Evolutionary conservation across 2,888 invertebrate genomes (phyloP), one percentile per base, ranked within the genome.

Genomic region (Oxystoma pomonae): DNA sequence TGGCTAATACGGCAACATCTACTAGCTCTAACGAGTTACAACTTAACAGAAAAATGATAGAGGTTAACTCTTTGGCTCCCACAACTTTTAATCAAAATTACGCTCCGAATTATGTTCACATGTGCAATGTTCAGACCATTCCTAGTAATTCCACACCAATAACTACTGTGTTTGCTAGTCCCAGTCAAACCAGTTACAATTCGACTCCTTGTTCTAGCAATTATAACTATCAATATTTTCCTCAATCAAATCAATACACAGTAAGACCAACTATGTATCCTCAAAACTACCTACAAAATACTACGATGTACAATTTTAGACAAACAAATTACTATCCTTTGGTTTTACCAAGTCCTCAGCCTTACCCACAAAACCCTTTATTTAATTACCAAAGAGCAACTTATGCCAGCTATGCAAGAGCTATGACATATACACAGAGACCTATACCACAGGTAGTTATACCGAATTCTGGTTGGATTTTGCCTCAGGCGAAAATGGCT

Each of bases 191-290:
- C 12, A 35, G 12, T 35, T 12, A 35, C 12, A 35, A 35, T 35
- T 35, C 35, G 3, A 7, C 3, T 35, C 12, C 3, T 35, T 7
- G 12, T 12, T 35, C 3, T 35, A 56, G 51, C 21, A 55, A 60
- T 22, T 20, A 57, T 17, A 64, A 60, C 55, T 60, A 64, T 20
- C 64, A 60, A 35, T 59, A 57, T 68, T 64, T 63, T 64, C 68
- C 49, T 53, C 69, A 20, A 68, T 67, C 52, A 65, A 69, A 66
- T 61, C 67, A 12, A n/a, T 64, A 49, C 55, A 35, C 5, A 12
- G 59, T 57, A 61, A 66, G 51, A 49, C 67, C 61, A 19, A 60
- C 63, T n/a, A 64, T 66, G 50, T 57, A 62, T 18, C 60, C 65
- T 20, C 66, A 56, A 56, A 67, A 62, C 61, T 66, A 64, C 20